Evolutionary conservation across 2,888 invertebrate genomes (phyloP).

Genomic region (Helicoverpa assulta): DNA sequence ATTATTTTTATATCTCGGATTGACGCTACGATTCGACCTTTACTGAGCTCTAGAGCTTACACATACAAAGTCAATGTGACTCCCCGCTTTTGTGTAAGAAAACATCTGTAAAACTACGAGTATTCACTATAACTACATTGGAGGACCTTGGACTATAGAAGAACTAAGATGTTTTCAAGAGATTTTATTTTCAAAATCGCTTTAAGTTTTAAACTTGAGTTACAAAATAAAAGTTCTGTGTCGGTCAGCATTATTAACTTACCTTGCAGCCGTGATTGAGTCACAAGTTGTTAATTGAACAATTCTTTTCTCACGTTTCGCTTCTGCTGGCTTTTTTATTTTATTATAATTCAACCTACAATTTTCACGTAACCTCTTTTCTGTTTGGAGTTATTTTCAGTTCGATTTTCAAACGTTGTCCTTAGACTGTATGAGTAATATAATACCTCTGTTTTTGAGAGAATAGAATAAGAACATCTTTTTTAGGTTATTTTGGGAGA

Average conservation of each 20-base stretch:
- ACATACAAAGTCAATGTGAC: no score
- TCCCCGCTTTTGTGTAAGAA: no score
- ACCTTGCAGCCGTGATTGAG: conserved; percentile 69
- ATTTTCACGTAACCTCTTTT: neutral
- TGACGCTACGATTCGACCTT: no score
- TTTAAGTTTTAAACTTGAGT: conserved; percentile 42
- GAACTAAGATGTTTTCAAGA: no score
- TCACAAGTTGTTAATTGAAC: conserved; percentile 69
- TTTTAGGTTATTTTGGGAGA: no score
- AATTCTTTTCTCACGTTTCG: conserved; percentile 56
- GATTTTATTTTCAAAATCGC: conserved; percentile 9
- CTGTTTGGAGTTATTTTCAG: neutral
- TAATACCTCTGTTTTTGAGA: neutral
- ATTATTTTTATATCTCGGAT: no score
- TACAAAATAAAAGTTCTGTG: conserved; percentile 49
- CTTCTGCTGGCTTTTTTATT: conserved; percentile 22
- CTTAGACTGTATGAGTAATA: neutral
- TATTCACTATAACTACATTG: no score
- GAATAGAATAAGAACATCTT: no score
- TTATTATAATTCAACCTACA: conserved; percentile 11
- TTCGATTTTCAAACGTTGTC: neutral
- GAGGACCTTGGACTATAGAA: no score
- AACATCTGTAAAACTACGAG: no score
- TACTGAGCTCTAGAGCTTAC: no score
- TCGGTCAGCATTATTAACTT: conserved; percentile 72